Conservation (phyloP, 30 jellyfish, hydroid and myxozoan genomes). For the Euphysa ruthae region DNA sequence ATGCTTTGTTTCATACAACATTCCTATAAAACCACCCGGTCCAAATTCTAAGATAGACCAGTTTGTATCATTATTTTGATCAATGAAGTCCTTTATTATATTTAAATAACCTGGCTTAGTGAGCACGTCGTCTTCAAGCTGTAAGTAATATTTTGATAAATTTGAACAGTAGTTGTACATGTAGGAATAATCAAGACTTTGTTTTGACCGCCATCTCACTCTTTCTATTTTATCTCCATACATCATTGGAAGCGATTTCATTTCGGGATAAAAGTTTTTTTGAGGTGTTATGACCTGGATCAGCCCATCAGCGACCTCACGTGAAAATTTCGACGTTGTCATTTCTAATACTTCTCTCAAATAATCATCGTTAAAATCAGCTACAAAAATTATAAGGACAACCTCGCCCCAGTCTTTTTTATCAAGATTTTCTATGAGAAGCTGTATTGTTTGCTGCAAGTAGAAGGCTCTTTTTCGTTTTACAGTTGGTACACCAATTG, state of each 20-base stretch:
- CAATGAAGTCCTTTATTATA: constrained; percentile 44
- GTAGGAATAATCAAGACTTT: constrained; percentile 74
- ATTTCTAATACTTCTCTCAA: constrained; percentile 27
- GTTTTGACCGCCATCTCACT: constrained; percentile 88
- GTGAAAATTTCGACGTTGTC: constrained; percentile 21
- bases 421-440: constrained; percentile 33
- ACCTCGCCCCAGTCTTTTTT: constrained; percentile 44
- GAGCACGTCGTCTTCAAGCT: constrained; percentile 90
- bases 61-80: constrained; percentile 3
- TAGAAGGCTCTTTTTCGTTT: constrained; percentile 60
- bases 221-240: constrained; percentile 70
- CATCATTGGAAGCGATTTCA: constrained; percentile 47
- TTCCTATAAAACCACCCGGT: constrained; percentile 91
- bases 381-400: constrained; percentile 51
- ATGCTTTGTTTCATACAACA: constrained; percentile 69
- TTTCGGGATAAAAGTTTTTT: constrained; percentile 42
- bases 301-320: constrained; percentile 42
- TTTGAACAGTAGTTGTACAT: constrained; percentile 58
- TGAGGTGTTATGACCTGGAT: constrained; percentile 53
- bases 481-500: constrained; percentile 78
- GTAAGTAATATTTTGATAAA: constrained; percentile 60
- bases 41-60: constrained; percentile 96
- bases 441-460: constrained; percentile 46
- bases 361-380: constrained; percentile 41
- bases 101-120: constrained; percentile 44